Conservation (phyloP, 2,888 invertebrate species). For the Tenthredo scrophulariae region DNA sequence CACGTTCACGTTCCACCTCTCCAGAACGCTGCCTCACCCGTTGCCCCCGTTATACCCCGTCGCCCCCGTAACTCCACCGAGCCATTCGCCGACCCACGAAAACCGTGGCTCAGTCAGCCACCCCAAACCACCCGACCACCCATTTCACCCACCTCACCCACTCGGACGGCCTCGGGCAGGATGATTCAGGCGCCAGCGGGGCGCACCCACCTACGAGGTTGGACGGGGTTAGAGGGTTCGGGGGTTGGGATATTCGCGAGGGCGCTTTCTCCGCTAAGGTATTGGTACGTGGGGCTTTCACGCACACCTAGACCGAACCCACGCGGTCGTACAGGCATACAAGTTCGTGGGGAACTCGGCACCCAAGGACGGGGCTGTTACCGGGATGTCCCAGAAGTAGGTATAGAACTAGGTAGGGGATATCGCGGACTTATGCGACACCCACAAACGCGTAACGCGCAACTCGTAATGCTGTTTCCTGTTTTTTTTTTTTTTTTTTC, state of each 20-base stretch:
- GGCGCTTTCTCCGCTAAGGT: conserved; percentile 73
- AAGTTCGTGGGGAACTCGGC: conserved; percentile 44
- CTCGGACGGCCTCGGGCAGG: conserved; percentile 74
- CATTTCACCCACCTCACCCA: conserved; percentile 21
- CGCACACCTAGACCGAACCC: conserved; percentile 48
- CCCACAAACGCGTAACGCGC: conserved; percentile 19
- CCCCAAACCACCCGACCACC: conserved; percentile 57
- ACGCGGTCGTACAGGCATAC: conserved; percentile 48
- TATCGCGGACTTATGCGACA: conserved; percentile 36
- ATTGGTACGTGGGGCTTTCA: conserved; percentile 65
- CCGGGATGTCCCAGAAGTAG: conserved; percentile 39
- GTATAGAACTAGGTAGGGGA: conserved; percentile 11
- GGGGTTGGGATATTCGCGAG: conserved; percentile 64
- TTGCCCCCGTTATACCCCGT: conserved; percentile 53
- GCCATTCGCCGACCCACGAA: conserved; percentile 58
- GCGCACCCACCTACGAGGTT: conserved; percentile 77
- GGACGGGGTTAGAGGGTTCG: conserved; percentile 59
- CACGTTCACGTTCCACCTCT: conserved; percentile 55
- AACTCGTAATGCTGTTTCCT: not conserved
- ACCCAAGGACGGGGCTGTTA: conserved; percentile 50
- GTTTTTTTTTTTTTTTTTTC: not conserved
- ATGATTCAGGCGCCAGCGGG: conserved; percentile 78
- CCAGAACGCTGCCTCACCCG: conserved; percentile 56
- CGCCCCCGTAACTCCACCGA: conserved; percentile 65
- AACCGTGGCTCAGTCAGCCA: conserved; percentile 73